Percentiles rank a stretch among this genome's conserved stretches.
These are phyloP conservation scores for Polymixis lichenea DNA, from an alignment of 2,888 invertebrate genomes.

Conservation along the genomic window DNA sequence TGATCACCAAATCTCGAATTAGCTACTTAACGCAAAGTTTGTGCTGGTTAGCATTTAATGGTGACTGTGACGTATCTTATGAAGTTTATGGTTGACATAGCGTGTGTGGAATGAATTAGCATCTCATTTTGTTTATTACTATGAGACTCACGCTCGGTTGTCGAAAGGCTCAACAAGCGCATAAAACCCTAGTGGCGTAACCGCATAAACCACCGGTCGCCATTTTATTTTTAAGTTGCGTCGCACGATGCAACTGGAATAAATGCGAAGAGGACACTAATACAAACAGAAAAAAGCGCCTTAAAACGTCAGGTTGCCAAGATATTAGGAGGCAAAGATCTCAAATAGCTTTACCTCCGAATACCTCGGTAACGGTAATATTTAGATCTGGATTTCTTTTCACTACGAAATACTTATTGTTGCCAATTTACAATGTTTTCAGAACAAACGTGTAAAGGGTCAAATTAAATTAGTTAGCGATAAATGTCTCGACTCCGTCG, in stretches of 20 bases:
- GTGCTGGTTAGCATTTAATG: slow-evolving; percentile 50
- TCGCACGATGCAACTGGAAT: background rate
- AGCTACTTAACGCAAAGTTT: slow-evolving; percentile 56
- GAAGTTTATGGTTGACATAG: slow-evolving; percentile 33
- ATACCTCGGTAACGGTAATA: background rate
- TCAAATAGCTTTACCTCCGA: no score
- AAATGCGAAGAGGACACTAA: background rate
- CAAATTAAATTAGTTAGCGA: background rate
- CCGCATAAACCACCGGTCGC: background rate
- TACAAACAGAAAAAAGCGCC: background rate
- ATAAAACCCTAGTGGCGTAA: background rate
- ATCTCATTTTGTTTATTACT: background rate
- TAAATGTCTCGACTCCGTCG: background rate
- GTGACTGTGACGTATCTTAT: slow-evolving; percentile 43
- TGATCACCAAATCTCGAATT: slow-evolving; percentile 62
- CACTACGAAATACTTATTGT: background rate
- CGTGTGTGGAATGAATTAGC: slow-evolving; percentile 18
- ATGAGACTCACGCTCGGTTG: background rate
- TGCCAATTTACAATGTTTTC: background rate
- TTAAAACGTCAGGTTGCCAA: background rate
- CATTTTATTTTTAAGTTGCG: background rate
- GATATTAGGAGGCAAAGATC: background rate
- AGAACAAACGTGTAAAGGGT: background rate
- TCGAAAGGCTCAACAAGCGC: background rate
- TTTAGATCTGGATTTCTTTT: background rate